These are phyloP conservation scores for Andricus curvator DNA, from an alignment of 2,888 invertebrate genomes.

Conservation along the genomic window DNA sequence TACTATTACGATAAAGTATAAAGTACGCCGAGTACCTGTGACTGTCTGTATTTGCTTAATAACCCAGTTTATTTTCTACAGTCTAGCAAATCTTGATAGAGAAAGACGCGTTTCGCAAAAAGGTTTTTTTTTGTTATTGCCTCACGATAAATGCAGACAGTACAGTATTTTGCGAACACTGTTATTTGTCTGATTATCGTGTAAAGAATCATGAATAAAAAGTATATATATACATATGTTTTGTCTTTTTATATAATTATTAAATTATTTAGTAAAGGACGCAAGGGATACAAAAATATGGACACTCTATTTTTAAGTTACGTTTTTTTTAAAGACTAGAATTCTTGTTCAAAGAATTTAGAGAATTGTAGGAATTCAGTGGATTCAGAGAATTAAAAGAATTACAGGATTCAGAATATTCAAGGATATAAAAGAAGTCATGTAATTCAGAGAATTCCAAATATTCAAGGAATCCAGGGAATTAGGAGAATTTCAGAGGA, in stretches of 20 bases:
- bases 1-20: constrained; percentile 53
- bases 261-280: background rate
- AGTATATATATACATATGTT: constrained; percentile 56
- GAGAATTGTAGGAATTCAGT: no score
- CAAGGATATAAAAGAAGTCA: no score
- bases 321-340: no score
- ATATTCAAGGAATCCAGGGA: no score
- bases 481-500: no score
- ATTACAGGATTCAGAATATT: no score
- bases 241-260: background rate
- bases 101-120: background rate
- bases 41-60: constrained; percentile 45
- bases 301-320: no score
- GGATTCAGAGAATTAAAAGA: no score
- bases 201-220: constrained; percentile 74
- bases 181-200: constrained; percentile 76
- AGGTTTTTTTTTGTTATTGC: background rate
- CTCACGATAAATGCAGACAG: constrained; percentile 28
- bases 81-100: background rate
- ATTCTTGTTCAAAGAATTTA: no score
- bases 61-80: background rate
- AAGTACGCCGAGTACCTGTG: constrained; percentile 57
- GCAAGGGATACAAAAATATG: no score
- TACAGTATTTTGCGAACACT: constrained; percentile 63
- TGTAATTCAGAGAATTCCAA: no score